Percentiles rank a stretch among this genome's conserved stretches.
These are phyloP conservation scores for Engraulis encrasicolus DNA, from an alignment of 2,113 vertebrate genomes.

Conservation along the genomic window DNA sequence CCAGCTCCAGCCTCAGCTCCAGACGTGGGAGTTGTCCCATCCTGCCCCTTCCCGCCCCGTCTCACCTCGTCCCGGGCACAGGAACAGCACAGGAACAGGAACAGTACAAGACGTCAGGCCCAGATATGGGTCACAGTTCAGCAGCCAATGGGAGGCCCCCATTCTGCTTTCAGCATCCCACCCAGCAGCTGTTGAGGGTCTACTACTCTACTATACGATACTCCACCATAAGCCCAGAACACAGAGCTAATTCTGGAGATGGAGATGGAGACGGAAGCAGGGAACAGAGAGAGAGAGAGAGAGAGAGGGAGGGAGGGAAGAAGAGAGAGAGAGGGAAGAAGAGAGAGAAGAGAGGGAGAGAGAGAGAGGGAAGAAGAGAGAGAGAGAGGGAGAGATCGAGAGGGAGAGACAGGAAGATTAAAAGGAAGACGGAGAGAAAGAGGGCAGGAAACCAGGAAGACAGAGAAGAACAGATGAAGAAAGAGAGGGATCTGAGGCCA, in stretches of 20 bases:
- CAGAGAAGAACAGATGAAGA: neutral
- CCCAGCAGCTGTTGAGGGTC: neutral
- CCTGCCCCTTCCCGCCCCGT: no score
- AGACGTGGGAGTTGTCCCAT: neutral
- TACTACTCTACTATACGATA: neutral
- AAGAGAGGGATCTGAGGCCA: slow-evolving; percentile 24
- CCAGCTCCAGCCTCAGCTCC: no score
- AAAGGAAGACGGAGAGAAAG: no score
- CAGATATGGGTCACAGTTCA: neutral
- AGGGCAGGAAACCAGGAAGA: neutral
- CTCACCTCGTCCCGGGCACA: neutral
- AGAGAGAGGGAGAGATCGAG: neutral
- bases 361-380: no score
- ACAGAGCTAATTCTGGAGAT: neutral
- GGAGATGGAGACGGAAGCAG: neutral
- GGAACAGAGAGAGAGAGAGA: neutral
- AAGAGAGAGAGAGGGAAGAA: neutral
- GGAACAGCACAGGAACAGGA: no score
- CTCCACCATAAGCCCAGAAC: neutral
- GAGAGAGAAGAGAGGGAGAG: neutral
- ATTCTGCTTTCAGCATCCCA: neutral
- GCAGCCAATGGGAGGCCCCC: neutral
- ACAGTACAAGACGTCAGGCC: neutral
- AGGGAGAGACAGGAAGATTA: no score
- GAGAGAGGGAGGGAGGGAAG: neutral